A percentile compares a stretch with the other conserved stretches of the same genome.
These are phyloP conservation scores for Scrobipalpa atriplicella DNA, from an alignment of 2,888 invertebrate species.

Conservation along the genomic window DNA sequence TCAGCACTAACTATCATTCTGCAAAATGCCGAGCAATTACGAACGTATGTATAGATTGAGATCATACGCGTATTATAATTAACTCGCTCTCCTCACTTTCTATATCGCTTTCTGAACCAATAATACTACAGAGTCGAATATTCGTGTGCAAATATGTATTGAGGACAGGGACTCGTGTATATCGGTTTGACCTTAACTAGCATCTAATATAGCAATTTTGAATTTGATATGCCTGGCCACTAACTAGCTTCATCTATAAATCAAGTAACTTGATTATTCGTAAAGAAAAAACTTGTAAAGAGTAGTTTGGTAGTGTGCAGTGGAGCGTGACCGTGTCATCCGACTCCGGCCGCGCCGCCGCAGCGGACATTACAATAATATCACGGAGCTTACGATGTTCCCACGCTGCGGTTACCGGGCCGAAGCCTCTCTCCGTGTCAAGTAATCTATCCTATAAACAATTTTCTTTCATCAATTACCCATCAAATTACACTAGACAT, in stretches of 20 bases:
- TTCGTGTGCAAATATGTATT: neutral
- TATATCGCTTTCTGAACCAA: constrained; percentile 13
- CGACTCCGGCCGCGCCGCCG: constrained; percentile 57
- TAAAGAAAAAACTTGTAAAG: constrained; percentile 29
- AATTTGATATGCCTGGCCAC: constrained; percentile 19
- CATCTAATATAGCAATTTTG: constrained; percentile 29
- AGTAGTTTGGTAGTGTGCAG: constrained; percentile 32
- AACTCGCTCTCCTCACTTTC: constrained; percentile 10
- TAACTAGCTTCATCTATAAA: constrained; percentile 3
- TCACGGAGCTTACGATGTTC: constrained; percentile 59
- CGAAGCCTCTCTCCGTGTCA: constrained; percentile 25
- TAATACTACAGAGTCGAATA: neutral
- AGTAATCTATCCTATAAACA: constrained; percentile 24
- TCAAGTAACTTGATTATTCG: constrained; percentile 20
- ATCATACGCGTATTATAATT: constrained; percentile 18
- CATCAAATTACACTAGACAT: constrained; percentile 21
- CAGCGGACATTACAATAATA: constrained; percentile 56
- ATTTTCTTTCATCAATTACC: constrained; percentile 26
- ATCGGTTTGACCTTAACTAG: neutral
- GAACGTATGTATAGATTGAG: constrained; percentile 14
- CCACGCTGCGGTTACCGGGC: constrained; percentile 52
- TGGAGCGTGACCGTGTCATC: constrained; percentile 65
- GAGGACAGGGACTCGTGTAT: constrained; percentile 10
- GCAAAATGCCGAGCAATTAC: constrained; percentile 9
- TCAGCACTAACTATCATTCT: neutral